These are phyloP conservation scores for Margaritifera margaritifera DNA, from an alignment of 2,888 invertebrate genomes.

Conservation along the genomic window DNA sequence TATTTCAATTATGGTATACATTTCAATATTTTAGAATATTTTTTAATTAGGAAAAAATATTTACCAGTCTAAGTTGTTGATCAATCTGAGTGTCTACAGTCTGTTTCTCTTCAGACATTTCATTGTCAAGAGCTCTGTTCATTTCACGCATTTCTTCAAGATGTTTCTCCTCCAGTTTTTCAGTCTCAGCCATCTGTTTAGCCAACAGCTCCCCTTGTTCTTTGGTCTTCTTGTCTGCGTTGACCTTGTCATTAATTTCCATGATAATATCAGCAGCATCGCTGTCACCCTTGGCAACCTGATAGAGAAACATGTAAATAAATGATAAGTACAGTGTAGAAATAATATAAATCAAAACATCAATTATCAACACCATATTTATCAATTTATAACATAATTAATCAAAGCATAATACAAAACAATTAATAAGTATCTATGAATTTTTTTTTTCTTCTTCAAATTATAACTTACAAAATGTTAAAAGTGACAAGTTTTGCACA, in stretches of 20 bases:
- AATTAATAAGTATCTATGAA: too few relatives aligned
- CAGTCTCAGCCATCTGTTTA: slow-evolving; percentile 54
- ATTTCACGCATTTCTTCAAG: slow-evolving; percentile 44
- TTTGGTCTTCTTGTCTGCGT: slow-evolving; percentile 41
- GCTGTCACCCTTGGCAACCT: slow-evolving; percentile 63
- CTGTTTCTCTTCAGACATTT: slow-evolving; percentile 44
- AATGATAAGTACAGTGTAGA: too few relatives aligned
- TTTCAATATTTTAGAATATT: too few relatives aligned
- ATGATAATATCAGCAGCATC: slow-evolving; percentile 63
- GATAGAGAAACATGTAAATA: background rate
- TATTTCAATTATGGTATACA: too few relatives aligned
- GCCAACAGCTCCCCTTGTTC: slow-evolving; percentile 57
- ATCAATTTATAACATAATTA: too few relatives aligned
- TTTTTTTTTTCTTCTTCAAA: too few relatives aligned
- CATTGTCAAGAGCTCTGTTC: slow-evolving; percentile 44
- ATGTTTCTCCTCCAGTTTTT: slow-evolving; percentile 55
- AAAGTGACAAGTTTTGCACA: too few relatives aligned
- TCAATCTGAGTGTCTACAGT: slow-evolving; percentile 56
- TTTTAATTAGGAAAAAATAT: slow-evolving; percentile 2
- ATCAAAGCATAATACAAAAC: too few relatives aligned
- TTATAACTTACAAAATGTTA: too few relatives aligned
- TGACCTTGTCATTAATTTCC: slow-evolving; percentile 57
- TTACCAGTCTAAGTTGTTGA: slow-evolving; percentile 64
- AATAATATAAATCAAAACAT: too few relatives aligned
- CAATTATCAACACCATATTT: too few relatives aligned